These are phyloP conservation scores for Hucho hucho DNA, from an alignment of 2,113 vertebrate genomes.

Conservation along the genomic window DNA sequence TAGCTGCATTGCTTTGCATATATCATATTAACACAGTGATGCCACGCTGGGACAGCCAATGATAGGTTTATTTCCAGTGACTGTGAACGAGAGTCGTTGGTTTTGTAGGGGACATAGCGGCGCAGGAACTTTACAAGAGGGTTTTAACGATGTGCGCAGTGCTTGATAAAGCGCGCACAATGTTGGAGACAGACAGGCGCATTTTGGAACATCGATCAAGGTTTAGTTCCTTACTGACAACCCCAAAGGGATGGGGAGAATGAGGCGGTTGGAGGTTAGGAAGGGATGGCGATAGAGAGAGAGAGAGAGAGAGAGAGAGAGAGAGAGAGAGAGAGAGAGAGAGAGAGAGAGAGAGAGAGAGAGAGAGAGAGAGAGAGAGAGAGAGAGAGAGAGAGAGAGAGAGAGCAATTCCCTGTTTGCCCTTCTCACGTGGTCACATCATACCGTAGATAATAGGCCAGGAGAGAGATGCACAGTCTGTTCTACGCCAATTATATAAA, in stretches of 20 bases:
- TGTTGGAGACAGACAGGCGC: conserved; percentile 3
- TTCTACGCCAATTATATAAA: not conserved
- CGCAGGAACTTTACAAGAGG: conserved; percentile 24
- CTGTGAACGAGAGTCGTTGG: not conserved
- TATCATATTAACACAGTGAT: conserved; percentile 41
- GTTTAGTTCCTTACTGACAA: conserved; percentile 5
- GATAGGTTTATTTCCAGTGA: not conserved
- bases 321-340: too few relatives aligned
- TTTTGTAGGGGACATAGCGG: not conserved
- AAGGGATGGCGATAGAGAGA: conserved; percentile 3
- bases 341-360: too few relatives aligned
- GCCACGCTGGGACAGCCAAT: conserved; percentile 1
- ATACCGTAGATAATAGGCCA: conserved; percentile 40
- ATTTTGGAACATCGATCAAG: conserved; percentile 19
- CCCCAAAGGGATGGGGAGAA: not conserved
- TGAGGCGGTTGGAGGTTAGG: not conserved
- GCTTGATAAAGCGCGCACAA: not conserved
- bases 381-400: conserved; percentile 27
- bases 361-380: conserved; percentile 24
- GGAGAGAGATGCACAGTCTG: not conserved
- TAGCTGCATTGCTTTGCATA: conserved; percentile 75
- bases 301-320: conserved; percentile 36
- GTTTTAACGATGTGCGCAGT: not conserved
- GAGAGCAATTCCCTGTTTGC: conserved; percentile 19
- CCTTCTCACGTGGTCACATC: conserved; percentile 47